Evolutionary conservation across 2,113 vertebrate species (phyloP), one percentile per base, ranked within the genome.

Genomic region (Pangasianodon gigas): DNA sequence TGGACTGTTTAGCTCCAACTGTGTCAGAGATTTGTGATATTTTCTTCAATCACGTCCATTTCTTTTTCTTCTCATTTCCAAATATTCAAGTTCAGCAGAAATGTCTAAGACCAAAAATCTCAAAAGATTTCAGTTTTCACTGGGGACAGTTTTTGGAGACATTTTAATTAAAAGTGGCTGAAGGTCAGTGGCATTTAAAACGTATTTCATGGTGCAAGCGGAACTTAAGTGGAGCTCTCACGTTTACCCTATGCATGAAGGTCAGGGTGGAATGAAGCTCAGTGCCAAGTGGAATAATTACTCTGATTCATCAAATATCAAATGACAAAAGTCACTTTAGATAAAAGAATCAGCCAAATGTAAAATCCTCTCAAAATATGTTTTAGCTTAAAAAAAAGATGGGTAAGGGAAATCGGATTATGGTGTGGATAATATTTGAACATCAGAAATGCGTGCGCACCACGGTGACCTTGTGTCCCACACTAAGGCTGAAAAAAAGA

Each of bases 181-280:
- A 56, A 83, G 80, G 80, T 83, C 80, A 83, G 80, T 58, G 80
- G n/a, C 52, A 83, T 54, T 56, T 83, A 82, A 54, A 82, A 37
- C n/a, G 4, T 56, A 10, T 56, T 54, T 82, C 52, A 37, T 58
- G n/a, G 14, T 83, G 52, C 4, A 37, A 37, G 51, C 56, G 26
- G 51, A 56, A 37, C 52, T 81, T 37, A 37, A 83, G 18, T 83
- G 52, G 52, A 24, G n/a, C 52, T 37, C 16, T 5, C 52, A 58
- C 19, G 37, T 58, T 56, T 11, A 8, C 16, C 52, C 52, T 41
- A 18, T 21, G n/a, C 6, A 19, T 83, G 80, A 58, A 83, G 16
- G 52, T 56, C 80, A 37, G n/a, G 18, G 18, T 37, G n/a, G n/a
- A 83, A 83, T 56, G n/a, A 58, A 19, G 41, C 29, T 18, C 52